phyloP scores from a whole-genome alignment of 2,113 vertebrate genomes.

The Labeo rohita region DNA sequence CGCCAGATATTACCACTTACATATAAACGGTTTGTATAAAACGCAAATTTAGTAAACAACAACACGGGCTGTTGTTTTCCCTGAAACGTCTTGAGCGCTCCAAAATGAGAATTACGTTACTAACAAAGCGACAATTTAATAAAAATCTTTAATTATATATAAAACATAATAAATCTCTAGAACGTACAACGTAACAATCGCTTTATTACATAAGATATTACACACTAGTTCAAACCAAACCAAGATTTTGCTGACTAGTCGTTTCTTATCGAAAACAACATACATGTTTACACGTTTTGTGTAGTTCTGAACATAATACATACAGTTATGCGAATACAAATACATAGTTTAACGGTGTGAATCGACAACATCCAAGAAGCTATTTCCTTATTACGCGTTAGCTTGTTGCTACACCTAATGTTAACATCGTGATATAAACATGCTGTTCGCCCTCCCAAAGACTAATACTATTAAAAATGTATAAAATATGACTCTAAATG shows the following conservation, averaged over 20 bases:
- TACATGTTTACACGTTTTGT: not conserved
- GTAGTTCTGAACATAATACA: not conserved
- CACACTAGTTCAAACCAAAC: not conserved
- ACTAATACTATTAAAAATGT: not conserved
- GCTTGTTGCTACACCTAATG: conserved; percentile 58
- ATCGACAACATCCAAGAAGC: not conserved
- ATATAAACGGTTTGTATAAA: not conserved
- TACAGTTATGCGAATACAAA: not conserved
- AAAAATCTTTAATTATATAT: not conserved
- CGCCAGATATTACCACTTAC: not conserved
- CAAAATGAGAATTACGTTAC: not conserved
- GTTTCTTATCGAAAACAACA: conserved; percentile 2
- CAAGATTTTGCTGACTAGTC: not conserved
- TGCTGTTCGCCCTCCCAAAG: not conserved
- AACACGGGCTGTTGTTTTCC: not conserved
- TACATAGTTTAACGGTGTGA: conserved; percentile 25
- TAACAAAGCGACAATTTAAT: too few relatives aligned
- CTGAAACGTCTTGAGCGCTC: not conserved
- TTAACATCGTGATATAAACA: conserved; percentile 24
- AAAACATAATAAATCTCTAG: not conserved
- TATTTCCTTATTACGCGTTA: conserved; percentile 44
- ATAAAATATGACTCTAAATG: not conserved
- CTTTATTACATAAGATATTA: conserved; percentile 10
- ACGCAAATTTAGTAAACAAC: not conserved
- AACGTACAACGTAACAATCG: not conserved